phyloP scores from a whole-genome alignment of 2,113 vertebrate species.

The Melospiza georgiana region DNA sequence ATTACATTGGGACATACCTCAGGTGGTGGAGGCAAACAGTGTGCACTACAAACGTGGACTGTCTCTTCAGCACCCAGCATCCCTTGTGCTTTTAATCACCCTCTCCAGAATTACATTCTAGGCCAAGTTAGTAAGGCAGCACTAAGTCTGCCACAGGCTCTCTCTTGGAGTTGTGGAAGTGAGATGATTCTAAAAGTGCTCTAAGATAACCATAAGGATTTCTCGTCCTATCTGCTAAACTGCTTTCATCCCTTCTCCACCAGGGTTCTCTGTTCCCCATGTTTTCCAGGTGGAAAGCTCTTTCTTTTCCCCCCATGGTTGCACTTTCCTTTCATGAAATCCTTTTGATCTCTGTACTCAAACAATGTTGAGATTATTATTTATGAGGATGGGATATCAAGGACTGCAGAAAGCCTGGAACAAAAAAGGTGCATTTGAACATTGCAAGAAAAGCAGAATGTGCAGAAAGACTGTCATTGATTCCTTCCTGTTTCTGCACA shows the following conservation, averaged over 20 bases:
- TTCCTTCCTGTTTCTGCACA: neutral
- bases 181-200: neutral
- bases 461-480: neutral
- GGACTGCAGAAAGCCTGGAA: neutral
- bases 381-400: neutral
- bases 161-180: neutral
- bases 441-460: neutral
- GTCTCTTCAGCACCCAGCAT: neutral
- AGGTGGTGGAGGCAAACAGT: neutral
- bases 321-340: neutral
- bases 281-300: neutral
- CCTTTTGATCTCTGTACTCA: neutral
- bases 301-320: accelerated
- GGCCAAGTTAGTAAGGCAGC: neutral
- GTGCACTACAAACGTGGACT: neutral
- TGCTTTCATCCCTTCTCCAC: neutral
- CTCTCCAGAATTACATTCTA: neutral
- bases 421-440: neutral
- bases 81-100: neutral
- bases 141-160: neutral
- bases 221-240: neutral
- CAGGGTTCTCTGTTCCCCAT: neutral
- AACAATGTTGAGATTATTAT: neutral
- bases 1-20: neutral
- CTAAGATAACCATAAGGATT: neutral